These are phyloP conservation scores for Caenorhabditis angaria DNA, from an alignment of 2,888 invertebrate species.

Conservation along the genomic window DNA sequence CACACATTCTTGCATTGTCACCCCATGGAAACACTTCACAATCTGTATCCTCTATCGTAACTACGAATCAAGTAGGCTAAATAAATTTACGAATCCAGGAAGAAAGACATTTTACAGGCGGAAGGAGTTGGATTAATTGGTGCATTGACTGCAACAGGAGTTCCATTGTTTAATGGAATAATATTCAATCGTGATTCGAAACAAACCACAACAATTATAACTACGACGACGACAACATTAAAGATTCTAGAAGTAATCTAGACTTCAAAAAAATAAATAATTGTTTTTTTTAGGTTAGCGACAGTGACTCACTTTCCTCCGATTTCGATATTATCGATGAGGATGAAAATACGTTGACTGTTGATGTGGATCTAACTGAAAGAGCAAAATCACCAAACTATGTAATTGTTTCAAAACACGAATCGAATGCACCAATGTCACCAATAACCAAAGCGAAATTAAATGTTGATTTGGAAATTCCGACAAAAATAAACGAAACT, in stretches of 20 bases:
- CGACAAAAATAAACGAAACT: constrained; percentile 17
- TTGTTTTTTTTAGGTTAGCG: constrained; percentile 39
- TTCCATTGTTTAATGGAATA: constrained; percentile 65
- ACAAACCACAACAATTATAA: constrained; percentile 70
- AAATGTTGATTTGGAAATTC: constrained; percentile 41
- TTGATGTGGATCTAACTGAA: constrained; percentile 57
- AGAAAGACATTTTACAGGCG: constrained; percentile 45
- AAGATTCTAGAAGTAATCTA: constrained; percentile 49
- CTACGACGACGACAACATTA: constrained; percentile 71
- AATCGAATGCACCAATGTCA: constrained; percentile 46
- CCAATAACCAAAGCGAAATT: constrained; percentile 47
- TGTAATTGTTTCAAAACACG: constrained; percentile 53
- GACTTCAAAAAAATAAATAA: not conserved
- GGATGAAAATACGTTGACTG: constrained; percentile 48
- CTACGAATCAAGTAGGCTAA: constrained; percentile 44
- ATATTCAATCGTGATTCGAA: constrained; percentile 55
- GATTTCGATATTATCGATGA: constrained; percentile 54
- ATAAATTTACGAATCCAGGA: too few species aligned
- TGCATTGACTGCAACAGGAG: constrained; percentile 62
- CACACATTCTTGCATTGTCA: constrained; percentile 59
- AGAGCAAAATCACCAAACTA: constrained; percentile 49
- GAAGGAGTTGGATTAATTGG: constrained; percentile 60
- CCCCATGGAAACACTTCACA: constrained; percentile 65
- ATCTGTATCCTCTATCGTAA: constrained; percentile 61
- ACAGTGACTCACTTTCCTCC: constrained; percentile 49